A percentile compares a stretch with the other conserved stretches of the same genome.
These are phyloP conservation scores for Tenthredo scrophulariae DNA, from an alignment of 2,888 invertebrate genomes.

Conservation along the genomic window DNA sequence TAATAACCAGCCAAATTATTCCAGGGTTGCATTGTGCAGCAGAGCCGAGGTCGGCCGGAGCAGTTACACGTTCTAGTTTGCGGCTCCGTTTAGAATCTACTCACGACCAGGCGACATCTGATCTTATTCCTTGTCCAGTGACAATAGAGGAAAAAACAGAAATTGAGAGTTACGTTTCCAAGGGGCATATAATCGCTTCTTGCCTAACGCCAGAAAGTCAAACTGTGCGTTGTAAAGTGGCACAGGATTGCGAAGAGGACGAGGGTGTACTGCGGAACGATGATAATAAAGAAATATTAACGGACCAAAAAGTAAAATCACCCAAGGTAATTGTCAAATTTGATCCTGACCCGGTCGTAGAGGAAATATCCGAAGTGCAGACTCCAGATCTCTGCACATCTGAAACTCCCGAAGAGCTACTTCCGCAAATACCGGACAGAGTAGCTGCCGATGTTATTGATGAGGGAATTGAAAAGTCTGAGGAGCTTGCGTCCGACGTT, in stretches of 20 bases:
- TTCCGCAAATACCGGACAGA: not conserved
- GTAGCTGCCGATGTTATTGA: conserved; percentile 15
- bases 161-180: conserved; percentile 53
- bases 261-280: not conserved
- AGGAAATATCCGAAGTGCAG: conserved; percentile 30
- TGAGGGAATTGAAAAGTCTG: conserved; percentile 51
- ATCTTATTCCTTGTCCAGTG: conserved; percentile 66
- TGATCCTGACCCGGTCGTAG: not conserved
- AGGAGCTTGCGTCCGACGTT: conserved; percentile 60
- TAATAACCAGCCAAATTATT: not conserved
- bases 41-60: conserved; percentile 73
- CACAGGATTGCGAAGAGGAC: conserved; percentile 63
- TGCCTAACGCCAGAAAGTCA: conserved; percentile 53
- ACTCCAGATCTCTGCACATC: conserved; percentile 32
- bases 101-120: conserved; percentile 66
- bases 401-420: conserved; percentile 17
- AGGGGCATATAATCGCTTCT: conserved; percentile 22
- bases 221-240: conserved; percentile 57
- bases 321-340: conserved; percentile 20
- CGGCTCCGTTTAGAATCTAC: conserved; percentile 70
- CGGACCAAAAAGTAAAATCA: conserved; percentile 5
- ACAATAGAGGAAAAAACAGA: conserved; percentile 66
- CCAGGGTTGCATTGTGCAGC: conserved; percentile 68
- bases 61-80: conserved; percentile 74
- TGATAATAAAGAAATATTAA: conserved; percentile 9